phyloP scores from a whole-genome alignment of 2,797 vertebrate genomes.

The Fringilla coelebs region DNA sequence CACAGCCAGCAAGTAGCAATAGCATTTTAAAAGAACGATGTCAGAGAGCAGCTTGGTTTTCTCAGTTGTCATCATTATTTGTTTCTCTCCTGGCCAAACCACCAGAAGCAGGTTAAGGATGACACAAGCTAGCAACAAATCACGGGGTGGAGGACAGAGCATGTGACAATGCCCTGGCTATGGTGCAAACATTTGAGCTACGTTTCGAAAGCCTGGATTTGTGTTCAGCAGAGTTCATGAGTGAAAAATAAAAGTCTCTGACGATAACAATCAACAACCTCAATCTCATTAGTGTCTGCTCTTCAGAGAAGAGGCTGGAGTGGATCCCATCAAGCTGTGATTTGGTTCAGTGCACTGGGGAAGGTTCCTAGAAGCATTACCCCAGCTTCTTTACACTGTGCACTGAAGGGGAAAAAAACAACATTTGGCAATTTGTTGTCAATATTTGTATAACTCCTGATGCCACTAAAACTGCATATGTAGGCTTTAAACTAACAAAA shows the following conservation, averaged over 20 bases:
- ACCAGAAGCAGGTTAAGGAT: slow-evolving; percentile 43
- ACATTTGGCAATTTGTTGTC: slow-evolving; percentile 73
- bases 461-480: slow-evolving; percentile 67
- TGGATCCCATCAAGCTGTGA: slow-evolving; percentile 24
- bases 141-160: not conserved
- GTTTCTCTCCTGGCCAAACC: slow-evolving; percentile 32
- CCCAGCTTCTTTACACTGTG: slow-evolving; percentile 26
- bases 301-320: slow-evolving; percentile 54
- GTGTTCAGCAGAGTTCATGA: not conserved
- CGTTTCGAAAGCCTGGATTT: slow-evolving; percentile 23
- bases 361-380: slow-evolving; percentile 66
- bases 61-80: slow-evolving; percentile 41
- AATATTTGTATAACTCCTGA: slow-evolving; percentile 72
- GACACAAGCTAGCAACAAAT: slow-evolving; percentile 38
- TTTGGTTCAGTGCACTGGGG: slow-evolving; percentile 25
- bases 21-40: not conserved
- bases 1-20: not conserved
- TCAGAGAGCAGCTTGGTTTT: slow-evolving; percentile 34
- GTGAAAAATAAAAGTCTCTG: slow-evolving; percentile 42
- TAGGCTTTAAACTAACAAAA: slow-evolving; percentile 76
- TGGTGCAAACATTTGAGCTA: slow-evolving; percentile 10
- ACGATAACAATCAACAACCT: not conserved
- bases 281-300: not conserved
- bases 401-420: slow-evolving; percentile 25
- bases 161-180: slow-evolving; percentile 6